Evolutionary conservation across 2,797 vertebrate genomes (phyloP).

Genomic region (Uromys caudimaculatus): DNA sequence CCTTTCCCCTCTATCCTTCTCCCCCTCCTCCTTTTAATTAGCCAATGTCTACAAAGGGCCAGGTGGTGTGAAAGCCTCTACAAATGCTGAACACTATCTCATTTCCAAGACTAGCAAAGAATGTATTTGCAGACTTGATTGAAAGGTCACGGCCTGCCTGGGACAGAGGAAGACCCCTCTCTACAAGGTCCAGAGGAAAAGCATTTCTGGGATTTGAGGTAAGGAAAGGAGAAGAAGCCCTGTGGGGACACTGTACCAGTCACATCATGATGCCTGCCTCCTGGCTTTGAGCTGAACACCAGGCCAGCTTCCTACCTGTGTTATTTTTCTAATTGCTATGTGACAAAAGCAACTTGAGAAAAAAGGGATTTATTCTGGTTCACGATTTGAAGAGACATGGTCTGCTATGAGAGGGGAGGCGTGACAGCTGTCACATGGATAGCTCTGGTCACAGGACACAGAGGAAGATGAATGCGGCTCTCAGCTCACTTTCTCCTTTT

Average conservation of each 20-base stretch:
- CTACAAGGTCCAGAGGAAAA: neutral
- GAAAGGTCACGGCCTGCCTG: conserved; percentile 76
- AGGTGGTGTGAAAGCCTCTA: conserved; percentile 73
- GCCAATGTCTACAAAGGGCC: conserved; percentile 73
- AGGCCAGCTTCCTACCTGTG: neutral
- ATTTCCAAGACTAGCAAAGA: conserved; percentile 78
- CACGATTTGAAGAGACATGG: neutral
- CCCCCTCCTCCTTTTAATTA: conserved; percentile 67
- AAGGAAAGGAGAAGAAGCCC: conserved; percentile 12
- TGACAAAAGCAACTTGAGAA: neutral
- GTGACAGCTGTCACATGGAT: too few relatives aligned
- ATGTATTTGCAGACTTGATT: conserved; percentile 76
- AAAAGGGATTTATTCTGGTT: neutral
- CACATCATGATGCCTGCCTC: neutral
- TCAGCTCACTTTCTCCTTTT: neutral
- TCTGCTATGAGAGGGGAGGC: neutral
- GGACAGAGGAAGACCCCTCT: conserved; percentile 54
- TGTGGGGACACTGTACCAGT: neutral
- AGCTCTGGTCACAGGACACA: neutral
- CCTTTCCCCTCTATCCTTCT: neutral
- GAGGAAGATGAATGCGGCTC: neutral
- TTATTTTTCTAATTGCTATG: neutral
- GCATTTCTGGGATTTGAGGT: neutral
- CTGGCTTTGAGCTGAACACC: neutral
- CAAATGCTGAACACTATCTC: conserved; percentile 81